Evolutionary conservation across 2,113 vertebrate genomes (phyloP), one percentile per base, ranked within the genome.

Genomic region (Seriola dumerili): DNA sequence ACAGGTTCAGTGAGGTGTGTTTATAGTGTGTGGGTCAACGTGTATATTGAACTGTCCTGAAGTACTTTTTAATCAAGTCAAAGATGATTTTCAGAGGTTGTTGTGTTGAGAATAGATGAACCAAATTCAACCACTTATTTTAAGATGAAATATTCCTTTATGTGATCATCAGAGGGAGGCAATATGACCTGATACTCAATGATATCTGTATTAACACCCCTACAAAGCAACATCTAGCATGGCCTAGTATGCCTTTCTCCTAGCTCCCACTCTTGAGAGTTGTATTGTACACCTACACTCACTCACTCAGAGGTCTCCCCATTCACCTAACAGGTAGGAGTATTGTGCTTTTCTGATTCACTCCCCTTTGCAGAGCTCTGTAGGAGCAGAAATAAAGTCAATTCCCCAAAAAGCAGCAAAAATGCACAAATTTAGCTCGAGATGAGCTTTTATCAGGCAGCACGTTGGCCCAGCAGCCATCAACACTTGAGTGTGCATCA

Each of bases 281-380:
- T 44, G 14, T 21, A 6, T 54, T 8, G 40, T 2, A 67, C 72
- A 11, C 76, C 75, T 14, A 76, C 78, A 5, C n/a, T 48, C 32
- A n/a, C 72, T 76, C 66, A 55, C 17, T 50, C 21, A 48, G 63
- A 74, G 77, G 76, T 85, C 48, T 13, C 40, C 10, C 38, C 66
- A 10, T 58, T 77, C 82, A 83, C 57, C 34, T n/a, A 55, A 29
- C 72, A 52, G 57, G 63, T 36, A 50, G 66, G 76, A 55, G 63
- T 61, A 19, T 85, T 7, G 5, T 10, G 34, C 72, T 83, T 77
- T 69, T 68, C 70, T 83, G 57, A 70, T 66, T 77, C 29, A 8
- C 32, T 58, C 29, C 44, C 21, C 2, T 54, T 44, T 76, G 36
- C 36, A 3, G 13, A 46, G 32, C 74, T 67, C 61, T 61, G 62